Evolutionary conservation across 2,888 invertebrate species (phyloP).

Genomic region (Zygothrica quintamaculata): DNA sequence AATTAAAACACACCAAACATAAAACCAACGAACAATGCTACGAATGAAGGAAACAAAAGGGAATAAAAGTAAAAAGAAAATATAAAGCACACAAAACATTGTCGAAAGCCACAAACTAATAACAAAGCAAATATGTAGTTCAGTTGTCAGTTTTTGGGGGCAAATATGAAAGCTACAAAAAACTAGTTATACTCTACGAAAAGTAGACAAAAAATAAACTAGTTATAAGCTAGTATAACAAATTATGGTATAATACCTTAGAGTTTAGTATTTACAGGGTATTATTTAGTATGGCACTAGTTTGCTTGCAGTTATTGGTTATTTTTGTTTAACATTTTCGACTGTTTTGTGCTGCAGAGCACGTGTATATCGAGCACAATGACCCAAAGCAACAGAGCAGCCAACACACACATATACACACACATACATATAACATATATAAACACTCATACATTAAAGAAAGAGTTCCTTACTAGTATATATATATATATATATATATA

Average conservation of each 20-base stretch:
- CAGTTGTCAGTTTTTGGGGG: not conserved
- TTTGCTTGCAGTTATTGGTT: no score
- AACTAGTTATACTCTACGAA: slow-evolving; percentile 26
- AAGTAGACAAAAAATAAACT: not conserved
- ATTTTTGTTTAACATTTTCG: slow-evolving; percentile 44
- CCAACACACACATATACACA: slow-evolving; percentile 13
- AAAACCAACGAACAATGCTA: slow-evolving; percentile 40
- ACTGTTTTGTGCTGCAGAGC: slow-evolving; percentile 47
- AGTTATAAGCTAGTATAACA: no score
- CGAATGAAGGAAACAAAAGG: slow-evolving; percentile 3
- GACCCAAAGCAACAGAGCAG: slow-evolving; percentile 58
- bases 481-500: no score
- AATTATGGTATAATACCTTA: no score
- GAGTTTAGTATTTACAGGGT: slow-evolving; percentile 7
- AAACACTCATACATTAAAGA: not conserved
- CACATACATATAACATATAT: slow-evolving; percentile 1
- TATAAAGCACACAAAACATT: slow-evolving; percentile 43
- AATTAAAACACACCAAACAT: slow-evolving; percentile 64
- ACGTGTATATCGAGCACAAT: slow-evolving; percentile 49
- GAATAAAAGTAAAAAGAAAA: slow-evolving; percentile 8
- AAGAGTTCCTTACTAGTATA: no score
- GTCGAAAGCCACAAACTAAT: slow-evolving; percentile 76
- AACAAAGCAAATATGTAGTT: slow-evolving; percentile 43
- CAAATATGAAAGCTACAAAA: slow-evolving; percentile 19
- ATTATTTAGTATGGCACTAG: not conserved